phyloP scores from a whole-genome alignment of 2,888 invertebrate genomes.

The Venusia cambrica region DNA sequence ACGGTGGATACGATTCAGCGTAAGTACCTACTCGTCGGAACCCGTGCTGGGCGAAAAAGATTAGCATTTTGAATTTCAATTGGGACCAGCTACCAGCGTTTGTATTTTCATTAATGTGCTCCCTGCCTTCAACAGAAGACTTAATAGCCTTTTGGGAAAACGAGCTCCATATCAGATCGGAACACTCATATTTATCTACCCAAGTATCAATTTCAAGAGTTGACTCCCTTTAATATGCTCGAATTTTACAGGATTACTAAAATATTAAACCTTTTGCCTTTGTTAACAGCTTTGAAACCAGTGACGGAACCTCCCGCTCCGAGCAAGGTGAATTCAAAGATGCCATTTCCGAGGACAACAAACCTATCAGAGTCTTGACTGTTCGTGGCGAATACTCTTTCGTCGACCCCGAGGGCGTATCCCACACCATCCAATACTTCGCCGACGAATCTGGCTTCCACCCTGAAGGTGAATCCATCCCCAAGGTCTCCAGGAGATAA shows the following conservation, averaged over 20 bases:
- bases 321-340: constrained; percentile 72
- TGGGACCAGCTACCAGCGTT: too few relatives aligned
- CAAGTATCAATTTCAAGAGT: too few relatives aligned
- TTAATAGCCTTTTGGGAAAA: too few relatives aligned
- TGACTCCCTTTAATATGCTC: too few relatives aligned
- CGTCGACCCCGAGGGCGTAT: constrained; percentile 78
- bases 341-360: constrained; percentile 78
- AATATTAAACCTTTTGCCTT: too few relatives aligned
- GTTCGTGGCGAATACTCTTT: constrained; percentile 83
- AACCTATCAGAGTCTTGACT: constrained; percentile 76
- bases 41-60: too few relatives aligned
- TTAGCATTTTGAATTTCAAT: too few relatives aligned
- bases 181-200: too few relatives aligned
- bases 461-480: constrained; percentile 82
- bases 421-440: constrained; percentile 73
- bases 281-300: constrained; percentile 62
- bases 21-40: constrained; percentile 26
- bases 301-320: constrained; percentile 72
- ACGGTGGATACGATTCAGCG: constrained; percentile 17
- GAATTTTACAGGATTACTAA: too few relatives aligned
- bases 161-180: too few relatives aligned
- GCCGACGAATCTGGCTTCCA: constrained; percentile 85
- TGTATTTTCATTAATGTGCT: too few relatives aligned
- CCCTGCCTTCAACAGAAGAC: too few relatives aligned
- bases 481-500: constrained; percentile 62